Evolutionary conservation across 2,888 invertebrate genomes (phyloP).

Genomic region (Drosophila aldrichi): DNA sequence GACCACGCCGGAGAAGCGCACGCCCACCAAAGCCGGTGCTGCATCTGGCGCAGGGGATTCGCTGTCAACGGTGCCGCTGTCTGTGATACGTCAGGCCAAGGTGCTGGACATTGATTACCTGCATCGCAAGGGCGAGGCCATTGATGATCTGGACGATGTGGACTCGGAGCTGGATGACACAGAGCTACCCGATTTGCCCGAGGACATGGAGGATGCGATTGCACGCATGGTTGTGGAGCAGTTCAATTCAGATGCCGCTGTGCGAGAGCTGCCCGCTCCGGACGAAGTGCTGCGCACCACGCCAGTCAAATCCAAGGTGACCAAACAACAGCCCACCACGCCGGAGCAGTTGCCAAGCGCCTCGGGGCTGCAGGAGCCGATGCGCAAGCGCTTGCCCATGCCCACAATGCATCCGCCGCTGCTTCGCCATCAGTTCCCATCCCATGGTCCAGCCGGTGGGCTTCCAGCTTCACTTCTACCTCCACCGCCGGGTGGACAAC

Average conservation of each 20-base stretch:
- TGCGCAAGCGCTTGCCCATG: constrained; percentile 84
- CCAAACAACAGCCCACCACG: constrained; percentile 43
- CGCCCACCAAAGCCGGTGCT: constrained; percentile 70
- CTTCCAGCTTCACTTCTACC: constrained; percentile 65
- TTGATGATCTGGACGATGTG: constrained; percentile 81
- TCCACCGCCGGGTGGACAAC: constrained; percentile 52
- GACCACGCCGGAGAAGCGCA: constrained; percentile 64
- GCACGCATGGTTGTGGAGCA: constrained; percentile 89
- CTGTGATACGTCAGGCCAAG: constrained; percentile 85
- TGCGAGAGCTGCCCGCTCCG: constrained; percentile 86
- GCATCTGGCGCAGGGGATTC: constrained; percentile 70
- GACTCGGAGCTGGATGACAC: constrained; percentile 84
- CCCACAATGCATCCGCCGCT: constrained; percentile 84
- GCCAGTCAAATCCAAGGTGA: constrained; percentile 46
- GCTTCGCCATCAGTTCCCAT: constrained; percentile 81
- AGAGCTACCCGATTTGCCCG: constrained; percentile 85
- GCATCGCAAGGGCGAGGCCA: constrained; percentile 83
- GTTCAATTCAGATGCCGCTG: constrained; percentile 87
- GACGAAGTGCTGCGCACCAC: constrained; percentile 79
- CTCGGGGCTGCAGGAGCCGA: constrained; percentile 84
- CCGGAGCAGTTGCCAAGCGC: constrained; percentile 57
- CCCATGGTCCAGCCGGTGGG: constrained; percentile 33
- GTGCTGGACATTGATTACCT: constrained; percentile 84
- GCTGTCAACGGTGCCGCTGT: constrained; percentile 84
- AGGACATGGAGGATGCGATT: constrained; percentile 86